Evolutionary conservation across 92 coral and sea anemone genomes (phyloP).

Genomic region (Scolanthus callimorphus): DNA sequence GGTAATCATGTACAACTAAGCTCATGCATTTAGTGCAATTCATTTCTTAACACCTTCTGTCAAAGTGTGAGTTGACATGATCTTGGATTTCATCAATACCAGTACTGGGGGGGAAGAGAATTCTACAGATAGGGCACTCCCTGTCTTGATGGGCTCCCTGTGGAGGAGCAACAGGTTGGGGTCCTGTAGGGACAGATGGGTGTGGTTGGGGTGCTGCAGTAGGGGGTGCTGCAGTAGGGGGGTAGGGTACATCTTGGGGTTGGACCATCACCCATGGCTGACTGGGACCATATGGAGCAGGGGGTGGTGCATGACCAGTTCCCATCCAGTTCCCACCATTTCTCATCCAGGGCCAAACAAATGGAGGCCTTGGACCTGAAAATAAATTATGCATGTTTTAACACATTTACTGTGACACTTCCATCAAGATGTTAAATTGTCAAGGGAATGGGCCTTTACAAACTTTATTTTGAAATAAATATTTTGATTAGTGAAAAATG

Average conservation of each 20-base stretch:
- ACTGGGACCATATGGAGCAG: not conserved
- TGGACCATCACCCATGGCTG: conserved; percentile 9
- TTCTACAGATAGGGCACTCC: conserved; percentile 86
- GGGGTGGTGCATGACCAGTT: not conserved
- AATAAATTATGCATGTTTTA: too few species aligned
- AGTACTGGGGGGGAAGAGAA: conserved; percentile 77
- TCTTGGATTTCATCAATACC: conserved; percentile 26
- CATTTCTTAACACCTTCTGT: not conserved
- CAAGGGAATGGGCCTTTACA: too few species aligned
- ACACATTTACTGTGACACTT: too few species aligned
- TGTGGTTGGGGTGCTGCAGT: conserved; percentile 6
- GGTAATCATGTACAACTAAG: too few species aligned
- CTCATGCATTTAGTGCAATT: too few species aligned
- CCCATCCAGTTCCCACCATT: not conserved
- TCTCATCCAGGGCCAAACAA: conserved; percentile 48
- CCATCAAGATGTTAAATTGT: too few species aligned
- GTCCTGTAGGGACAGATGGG: conserved; percentile 12
- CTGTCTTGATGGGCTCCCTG: conserved; percentile 20
- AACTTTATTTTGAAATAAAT: too few species aligned
- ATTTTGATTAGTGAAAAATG: too few species aligned
- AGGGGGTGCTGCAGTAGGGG: conserved; percentile 14
- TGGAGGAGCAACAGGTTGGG: conserved; percentile 14
- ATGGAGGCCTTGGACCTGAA: conserved; percentile 1
- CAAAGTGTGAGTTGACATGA: conserved; percentile 84
- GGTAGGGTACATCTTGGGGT: conserved; percentile 9